Conservation (phyloP, 2,888 invertebrate species). For the Eumerus sabulonum region DNA sequence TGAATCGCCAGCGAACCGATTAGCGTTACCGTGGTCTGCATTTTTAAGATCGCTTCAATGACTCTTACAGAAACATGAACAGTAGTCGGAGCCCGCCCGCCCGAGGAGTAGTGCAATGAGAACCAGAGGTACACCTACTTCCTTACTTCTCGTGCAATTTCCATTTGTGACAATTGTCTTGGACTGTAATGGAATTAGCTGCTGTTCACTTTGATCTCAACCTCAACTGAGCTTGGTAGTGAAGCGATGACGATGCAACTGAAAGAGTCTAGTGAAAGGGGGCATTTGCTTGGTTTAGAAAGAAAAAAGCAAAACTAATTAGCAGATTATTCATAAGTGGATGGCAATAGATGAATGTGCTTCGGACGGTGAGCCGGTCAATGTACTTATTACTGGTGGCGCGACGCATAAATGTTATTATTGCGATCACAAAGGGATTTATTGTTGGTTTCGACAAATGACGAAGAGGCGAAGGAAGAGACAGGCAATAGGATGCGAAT, state of each 20-base stretch:
- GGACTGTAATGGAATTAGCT: slow-evolving; percentile 60
- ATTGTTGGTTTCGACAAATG: too few species aligned
- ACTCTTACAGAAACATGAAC: slow-evolving; percentile 8
- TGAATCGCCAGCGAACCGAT: slow-evolving; percentile 59
- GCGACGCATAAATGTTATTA: too few species aligned
- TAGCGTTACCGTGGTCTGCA: slow-evolving; percentile 40
- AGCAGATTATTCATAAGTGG: slow-evolving; percentile 57
- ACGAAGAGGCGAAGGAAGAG: too few species aligned
- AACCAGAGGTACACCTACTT: too few species aligned
- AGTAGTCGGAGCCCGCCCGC: too few species aligned
- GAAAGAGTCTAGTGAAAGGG: neutral
- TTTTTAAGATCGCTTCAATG: slow-evolving; percentile 63
- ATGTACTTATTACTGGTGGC: too few species aligned
- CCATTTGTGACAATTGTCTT: slow-evolving; percentile 48
- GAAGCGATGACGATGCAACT: too few species aligned
- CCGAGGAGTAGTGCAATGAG: too few species aligned
- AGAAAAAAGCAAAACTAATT: slow-evolving; percentile 49
- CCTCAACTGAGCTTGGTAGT: neutral
- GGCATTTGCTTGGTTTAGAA: neutral
- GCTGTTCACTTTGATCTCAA: slow-evolving; percentile 58
- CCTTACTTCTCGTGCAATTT: slow-evolving; percentile 21
- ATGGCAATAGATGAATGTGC: slow-evolving; percentile 21
- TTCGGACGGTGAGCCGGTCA: neutral
- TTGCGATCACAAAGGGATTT: too few species aligned
- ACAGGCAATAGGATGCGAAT: too few species aligned